Evolutionary conservation across 2,113 vertebrate genomes (phyloP).

Genomic region (Pitta sordida): DNA sequence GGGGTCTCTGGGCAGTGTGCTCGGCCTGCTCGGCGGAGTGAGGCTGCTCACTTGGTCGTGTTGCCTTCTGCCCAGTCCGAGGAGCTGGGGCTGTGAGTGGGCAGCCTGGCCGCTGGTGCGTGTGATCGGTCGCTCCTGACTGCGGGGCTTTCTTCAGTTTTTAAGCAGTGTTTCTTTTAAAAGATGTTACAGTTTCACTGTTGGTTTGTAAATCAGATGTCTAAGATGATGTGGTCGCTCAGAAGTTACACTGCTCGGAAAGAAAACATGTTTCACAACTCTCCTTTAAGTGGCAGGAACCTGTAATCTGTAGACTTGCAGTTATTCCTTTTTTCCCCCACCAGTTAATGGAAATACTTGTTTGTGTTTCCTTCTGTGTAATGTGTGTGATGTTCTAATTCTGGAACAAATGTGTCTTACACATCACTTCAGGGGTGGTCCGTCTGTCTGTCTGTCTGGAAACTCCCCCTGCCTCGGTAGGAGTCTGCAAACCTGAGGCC

Average conservation of each 20-base stretch:
- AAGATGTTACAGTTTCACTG: background rate
- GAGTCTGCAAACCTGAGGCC: background rate
- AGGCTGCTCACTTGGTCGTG: background rate
- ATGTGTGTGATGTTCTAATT: background rate
- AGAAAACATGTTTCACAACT: background rate
- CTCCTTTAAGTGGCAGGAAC: background rate
- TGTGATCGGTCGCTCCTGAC: background rate
- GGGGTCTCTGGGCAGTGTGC: background rate
- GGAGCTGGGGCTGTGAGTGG: background rate
- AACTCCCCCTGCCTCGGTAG: background rate
- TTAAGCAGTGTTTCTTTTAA: background rate
- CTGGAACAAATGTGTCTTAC: background rate
- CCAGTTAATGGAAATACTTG: background rate
- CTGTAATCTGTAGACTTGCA: background rate
- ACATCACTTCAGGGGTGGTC: background rate
- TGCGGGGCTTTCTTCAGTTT: background rate
- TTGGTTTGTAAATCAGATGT: background rate
- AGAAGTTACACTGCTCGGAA: background rate
- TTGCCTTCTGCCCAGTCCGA: background rate
- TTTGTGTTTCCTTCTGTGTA: background rate
- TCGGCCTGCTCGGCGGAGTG: background rate
- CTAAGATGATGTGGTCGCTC: background rate
- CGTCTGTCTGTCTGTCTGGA: background rate
- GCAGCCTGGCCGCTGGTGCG: background rate
- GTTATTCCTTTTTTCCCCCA: background rate